phyloP scores from a whole-genome alignment of 1,140 invertebrate species.

The Ceratosolen fusciceps region DNA sequence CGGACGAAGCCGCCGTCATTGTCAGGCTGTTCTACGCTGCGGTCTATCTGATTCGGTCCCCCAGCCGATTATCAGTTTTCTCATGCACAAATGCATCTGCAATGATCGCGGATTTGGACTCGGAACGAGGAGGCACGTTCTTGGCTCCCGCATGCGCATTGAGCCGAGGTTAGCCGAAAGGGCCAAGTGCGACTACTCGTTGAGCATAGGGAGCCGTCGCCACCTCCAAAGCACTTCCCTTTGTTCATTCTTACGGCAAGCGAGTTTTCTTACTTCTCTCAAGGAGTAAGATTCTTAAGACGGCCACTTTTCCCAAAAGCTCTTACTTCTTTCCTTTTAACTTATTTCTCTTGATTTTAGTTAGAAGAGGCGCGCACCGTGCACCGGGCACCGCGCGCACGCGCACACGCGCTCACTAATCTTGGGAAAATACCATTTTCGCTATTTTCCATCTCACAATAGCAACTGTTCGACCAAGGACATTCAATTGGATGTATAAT shows the following conservation, averaged over 20 bases:
- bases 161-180: too few relatives aligned
- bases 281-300: neutral
- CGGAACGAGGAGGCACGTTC: neutral
- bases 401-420: too few relatives aligned
- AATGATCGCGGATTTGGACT: neutral
- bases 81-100: neutral
- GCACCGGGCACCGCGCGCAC: too few relatives aligned
- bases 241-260: neutral
- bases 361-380: too few relatives aligned
- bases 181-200: neutral
- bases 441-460: neutral
- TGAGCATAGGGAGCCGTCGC: neutral
- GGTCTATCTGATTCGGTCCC: constrained; percentile 14
- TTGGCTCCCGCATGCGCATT: neutral
- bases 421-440: neutral
- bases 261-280: neutral
- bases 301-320: neutral
- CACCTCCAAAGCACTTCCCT: neutral
- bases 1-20: neutral
- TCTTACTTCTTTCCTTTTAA: neutral
- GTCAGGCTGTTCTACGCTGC: neutral
- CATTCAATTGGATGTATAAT: neutral
- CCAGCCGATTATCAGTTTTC: constrained; percentile 13
- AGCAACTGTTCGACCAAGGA: neutral
- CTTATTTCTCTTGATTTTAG: neutral